Evolutionary conservation across 2,113 vertebrate species (phyloP).

Genomic region (Melanocharis versteri): DNA sequence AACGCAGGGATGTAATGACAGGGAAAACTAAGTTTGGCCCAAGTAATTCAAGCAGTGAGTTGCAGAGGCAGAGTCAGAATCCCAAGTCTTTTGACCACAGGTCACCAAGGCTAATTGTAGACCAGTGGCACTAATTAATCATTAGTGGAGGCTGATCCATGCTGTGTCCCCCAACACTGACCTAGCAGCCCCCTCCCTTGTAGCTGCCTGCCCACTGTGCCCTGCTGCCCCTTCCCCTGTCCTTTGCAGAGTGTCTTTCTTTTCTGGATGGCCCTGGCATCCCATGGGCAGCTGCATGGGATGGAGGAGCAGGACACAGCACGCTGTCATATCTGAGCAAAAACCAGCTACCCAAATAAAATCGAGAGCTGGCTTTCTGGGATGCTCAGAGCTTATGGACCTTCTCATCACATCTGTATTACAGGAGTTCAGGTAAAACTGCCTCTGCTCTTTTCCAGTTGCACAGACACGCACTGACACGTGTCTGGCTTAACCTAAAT

Average conservation of each 20-base stretch:
- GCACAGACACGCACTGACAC: background rate
- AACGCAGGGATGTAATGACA: background rate
- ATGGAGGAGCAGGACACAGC: background rate
- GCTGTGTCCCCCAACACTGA: background rate
- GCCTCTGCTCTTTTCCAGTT: background rate
- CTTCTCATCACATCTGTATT: background rate
- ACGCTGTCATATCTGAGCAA: background rate
- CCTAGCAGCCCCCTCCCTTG: fast-evolving
- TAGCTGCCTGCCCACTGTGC: fast-evolving
- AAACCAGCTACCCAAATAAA: background rate
- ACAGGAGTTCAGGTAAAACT: background rate
- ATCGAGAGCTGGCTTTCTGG: background rate
- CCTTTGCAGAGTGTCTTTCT: background rate
- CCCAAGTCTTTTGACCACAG: background rate
- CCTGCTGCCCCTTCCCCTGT: background rate
- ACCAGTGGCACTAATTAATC: background rate
- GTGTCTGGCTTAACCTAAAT: background rate
- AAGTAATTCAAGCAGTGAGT: background rate
- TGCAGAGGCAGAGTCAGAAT: background rate
- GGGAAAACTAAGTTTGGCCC: background rate
- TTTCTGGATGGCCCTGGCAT: background rate
- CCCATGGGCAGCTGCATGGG: background rate
- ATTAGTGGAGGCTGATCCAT: background rate
- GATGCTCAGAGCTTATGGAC: background rate
- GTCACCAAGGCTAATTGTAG: background rate